These are phyloP conservation scores for Pseudocheirus occidentalis DNA, from an alignment of 2,797 vertebrate genomes.

Conservation along the genomic window DNA sequence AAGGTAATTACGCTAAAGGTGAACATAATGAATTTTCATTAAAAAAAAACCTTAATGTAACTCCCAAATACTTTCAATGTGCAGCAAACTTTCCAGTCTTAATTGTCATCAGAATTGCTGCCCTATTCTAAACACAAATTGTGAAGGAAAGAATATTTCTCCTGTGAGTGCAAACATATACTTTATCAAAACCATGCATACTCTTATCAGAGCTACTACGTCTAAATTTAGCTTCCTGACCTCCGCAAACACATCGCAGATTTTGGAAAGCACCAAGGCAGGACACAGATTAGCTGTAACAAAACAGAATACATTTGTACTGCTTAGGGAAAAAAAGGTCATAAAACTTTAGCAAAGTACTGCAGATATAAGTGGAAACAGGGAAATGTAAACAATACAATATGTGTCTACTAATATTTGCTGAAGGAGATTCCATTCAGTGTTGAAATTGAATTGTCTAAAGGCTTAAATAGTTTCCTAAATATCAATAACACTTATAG, in stretches of 20 bases:
- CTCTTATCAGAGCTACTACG: background rate
- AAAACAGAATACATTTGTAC: background rate
- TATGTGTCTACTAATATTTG: background rate
- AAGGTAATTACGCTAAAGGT: background rate
- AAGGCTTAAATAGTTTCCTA: background rate
- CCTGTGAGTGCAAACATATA: background rate
- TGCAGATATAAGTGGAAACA: background rate
- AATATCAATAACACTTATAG: background rate
- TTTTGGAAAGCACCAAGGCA: background rate
- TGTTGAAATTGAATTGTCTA: background rate
- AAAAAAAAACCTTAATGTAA: background rate
- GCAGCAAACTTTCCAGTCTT: background rate
- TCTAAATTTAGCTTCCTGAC: background rate
- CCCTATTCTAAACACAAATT: background rate
- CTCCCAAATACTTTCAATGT: background rate
- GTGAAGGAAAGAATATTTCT: background rate
- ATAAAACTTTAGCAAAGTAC: background rate
- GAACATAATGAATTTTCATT: background rate
- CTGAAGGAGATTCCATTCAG: background rate
- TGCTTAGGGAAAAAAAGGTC: background rate
- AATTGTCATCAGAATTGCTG: background rate
- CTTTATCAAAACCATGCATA: background rate
- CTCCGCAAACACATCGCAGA: background rate
- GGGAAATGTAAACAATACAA: background rate
- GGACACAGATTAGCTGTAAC: background rate